Percentiles rank a stretch among this genome's conserved stretches.
phyloP scores from a whole-genome alignment of 2,888 invertebrate genomes.

The Erebia palarica region DNA sequence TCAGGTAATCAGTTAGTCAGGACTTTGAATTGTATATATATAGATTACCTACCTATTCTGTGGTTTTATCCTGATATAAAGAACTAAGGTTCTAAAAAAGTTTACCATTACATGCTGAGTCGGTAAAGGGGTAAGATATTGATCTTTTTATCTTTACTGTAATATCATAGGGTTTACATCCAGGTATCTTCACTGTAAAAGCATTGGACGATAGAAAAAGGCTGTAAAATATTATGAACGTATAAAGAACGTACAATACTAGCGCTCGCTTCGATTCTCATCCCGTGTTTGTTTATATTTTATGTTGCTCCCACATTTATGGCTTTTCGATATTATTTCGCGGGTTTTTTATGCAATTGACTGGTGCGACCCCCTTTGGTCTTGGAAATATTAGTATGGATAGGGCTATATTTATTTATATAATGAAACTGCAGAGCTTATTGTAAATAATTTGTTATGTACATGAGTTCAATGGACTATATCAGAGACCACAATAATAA shows the following conservation, averaged over 20 bases:
- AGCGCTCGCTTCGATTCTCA: slow-evolving; percentile 77
- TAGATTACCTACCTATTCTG: too few species aligned
- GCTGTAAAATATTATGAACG: slow-evolving; percentile 77
- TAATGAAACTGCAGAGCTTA: neutral
- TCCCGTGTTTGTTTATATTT: slow-evolving; percentile 76
- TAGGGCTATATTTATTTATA: slow-evolving; percentile 32
- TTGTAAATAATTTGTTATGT: too few species aligned
- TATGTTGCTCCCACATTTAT: slow-evolving; percentile 75
- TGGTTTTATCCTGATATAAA: too few species aligned
- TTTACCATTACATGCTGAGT: neutral
- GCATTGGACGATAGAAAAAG: slow-evolving; percentile 60
- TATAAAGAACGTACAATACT: slow-evolving; percentile 76
- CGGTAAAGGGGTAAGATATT: neutral
- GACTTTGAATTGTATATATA: too few species aligned
- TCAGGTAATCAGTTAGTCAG: too few species aligned
- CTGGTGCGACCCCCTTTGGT: slow-evolving; percentile 52
- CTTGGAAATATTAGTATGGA: slow-evolving; percentile 51
- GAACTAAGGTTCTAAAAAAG: too few species aligned
- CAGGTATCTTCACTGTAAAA: slow-evolving; percentile 52
- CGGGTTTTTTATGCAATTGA: slow-evolving; percentile 66
- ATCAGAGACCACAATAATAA: too few species aligned
- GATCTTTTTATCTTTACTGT: neutral
- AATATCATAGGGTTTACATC: too few species aligned
- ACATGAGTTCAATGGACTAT: too few species aligned
- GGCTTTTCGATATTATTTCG: slow-evolving; percentile 79